Conservation (phyloP, 2,888 invertebrate species). For the Hemithea aestivaria region DNA sequence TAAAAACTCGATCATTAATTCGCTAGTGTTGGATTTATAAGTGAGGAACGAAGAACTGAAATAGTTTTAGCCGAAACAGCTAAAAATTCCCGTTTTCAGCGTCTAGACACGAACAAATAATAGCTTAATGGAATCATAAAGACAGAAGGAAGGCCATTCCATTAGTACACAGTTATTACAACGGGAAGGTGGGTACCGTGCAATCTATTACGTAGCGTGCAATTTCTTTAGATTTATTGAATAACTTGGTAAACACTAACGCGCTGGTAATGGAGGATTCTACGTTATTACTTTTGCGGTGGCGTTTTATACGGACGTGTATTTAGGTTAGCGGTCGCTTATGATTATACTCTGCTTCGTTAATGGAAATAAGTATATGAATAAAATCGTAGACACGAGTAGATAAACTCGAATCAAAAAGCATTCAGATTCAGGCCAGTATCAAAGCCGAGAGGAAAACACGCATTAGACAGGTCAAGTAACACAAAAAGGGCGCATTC, state of each 20-base stretch:
- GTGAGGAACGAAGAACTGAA: too few relatives aligned
- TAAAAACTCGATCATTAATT: too few relatives aligned
- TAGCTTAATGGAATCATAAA: constrained; percentile 19
- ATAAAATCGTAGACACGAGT: too few relatives aligned
- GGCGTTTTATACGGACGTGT: constrained; percentile 4
- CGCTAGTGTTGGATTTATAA: too few relatives aligned
- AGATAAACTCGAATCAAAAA: too few relatives aligned
- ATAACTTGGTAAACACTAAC: constrained; percentile 30
- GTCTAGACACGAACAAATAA: constrained; percentile 25
- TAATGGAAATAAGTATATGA: too few relatives aligned
- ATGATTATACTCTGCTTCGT: too few relatives aligned
- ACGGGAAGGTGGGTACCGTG: constrained; percentile 24
- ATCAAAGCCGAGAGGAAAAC: constrained; percentile 14
- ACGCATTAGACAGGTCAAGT: constrained; percentile 19
- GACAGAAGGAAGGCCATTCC: constrained; percentile 24
- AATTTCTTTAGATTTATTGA: constrained; percentile 33
- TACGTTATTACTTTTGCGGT: constrained; percentile 15
- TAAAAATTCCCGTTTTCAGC: constrained; percentile 22
- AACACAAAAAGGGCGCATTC: constrained; percentile 21
- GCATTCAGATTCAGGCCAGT: constrained; percentile 1
- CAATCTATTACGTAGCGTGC: constrained; percentile 29
- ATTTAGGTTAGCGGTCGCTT: constrained; percentile 3
- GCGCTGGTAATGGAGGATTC: constrained; percentile 19
- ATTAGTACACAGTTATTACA: constrained; percentile 30
- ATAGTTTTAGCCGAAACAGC: constrained; percentile 9